phyloP scores from a whole-genome alignment of 2,888 invertebrate species.

The Eulithis testata region DNA sequence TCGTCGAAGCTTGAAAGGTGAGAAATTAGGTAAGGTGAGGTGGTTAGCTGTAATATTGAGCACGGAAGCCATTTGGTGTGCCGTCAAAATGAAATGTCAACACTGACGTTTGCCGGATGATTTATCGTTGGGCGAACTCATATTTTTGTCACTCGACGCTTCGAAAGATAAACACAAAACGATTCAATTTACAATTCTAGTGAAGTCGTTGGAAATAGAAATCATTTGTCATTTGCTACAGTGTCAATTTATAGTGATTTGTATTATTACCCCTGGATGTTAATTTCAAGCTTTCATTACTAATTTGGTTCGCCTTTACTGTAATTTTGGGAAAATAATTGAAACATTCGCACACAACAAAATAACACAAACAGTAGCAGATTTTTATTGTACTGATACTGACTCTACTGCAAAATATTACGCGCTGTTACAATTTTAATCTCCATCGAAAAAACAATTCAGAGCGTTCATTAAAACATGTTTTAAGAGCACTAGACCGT shows the following conservation, averaged over 20 bases:
- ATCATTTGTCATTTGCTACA: constrained; percentile 10
- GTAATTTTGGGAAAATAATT: neutral
- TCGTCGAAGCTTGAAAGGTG: constrained; percentile 52
- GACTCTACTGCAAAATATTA: constrained; percentile 6
- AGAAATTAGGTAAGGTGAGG: constrained; percentile 67
- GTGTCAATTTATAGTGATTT: constrained; percentile 1
- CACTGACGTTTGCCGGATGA: constrained; percentile 46
- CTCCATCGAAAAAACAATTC: constrained; percentile 64
- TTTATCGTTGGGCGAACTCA: constrained; percentile 38
- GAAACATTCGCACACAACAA: neutral
- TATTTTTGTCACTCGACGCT: constrained; percentile 46
- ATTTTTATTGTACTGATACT: no score
- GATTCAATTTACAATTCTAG: constrained; percentile 40
- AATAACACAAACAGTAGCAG: neutral
- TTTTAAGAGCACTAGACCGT: constrained; percentile 27
- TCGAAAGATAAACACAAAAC: constrained; percentile 26
- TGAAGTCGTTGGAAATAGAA: constrained; percentile 37
- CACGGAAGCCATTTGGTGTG: constrained; percentile 53
- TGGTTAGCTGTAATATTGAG: constrained; percentile 58
- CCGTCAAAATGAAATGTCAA: constrained; percentile 64
- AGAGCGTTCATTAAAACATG: constrained; percentile 50
- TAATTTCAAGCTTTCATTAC: neutral
- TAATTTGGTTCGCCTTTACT: neutral
- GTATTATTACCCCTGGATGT: neutral
- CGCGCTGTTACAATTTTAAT: constrained; percentile 38